These are phyloP conservation scores for Vanessa atalanta DNA, from an alignment of 1,140 invertebrate species.

Conservation along the genomic window DNA sequence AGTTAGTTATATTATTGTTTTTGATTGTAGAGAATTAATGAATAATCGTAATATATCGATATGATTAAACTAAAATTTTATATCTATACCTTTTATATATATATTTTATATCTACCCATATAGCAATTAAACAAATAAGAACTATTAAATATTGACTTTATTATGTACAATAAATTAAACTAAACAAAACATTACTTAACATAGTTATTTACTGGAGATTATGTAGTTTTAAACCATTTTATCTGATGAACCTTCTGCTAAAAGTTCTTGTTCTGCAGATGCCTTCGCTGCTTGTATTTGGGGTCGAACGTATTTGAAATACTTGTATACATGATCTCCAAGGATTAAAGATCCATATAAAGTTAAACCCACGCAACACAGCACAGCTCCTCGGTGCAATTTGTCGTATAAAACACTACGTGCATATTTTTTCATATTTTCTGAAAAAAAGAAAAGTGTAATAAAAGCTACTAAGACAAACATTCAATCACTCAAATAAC, in stretches of 20 bases:
- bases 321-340: constrained; percentile 75
- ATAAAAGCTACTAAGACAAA: too few species aligned
- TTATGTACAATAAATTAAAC: constrained; percentile 36
- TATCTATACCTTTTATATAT: too few species aligned
- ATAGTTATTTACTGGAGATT: constrained; percentile 21
- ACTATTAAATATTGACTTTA: constrained; percentile 17
- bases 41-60: neutral
- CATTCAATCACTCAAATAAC: neutral
- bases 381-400: constrained; percentile 78
- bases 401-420: constrained; percentile 72
- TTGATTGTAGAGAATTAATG: neutral
- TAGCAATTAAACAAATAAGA: neutral
- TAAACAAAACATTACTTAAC: constrained; percentile 30
- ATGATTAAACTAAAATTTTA: neutral
- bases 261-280: constrained; percentile 69
- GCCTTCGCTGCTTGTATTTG: constrained; percentile 68
- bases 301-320: constrained; percentile 75
- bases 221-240: constrained; percentile 50
- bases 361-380: constrained; percentile 77
- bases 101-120: neutral
- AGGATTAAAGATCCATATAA: constrained; percentile 73
- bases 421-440: constrained; percentile 77
- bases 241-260: constrained; percentile 79
- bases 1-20: too few species aligned
- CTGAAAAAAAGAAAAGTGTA: constrained; percentile 40